Conservation (phyloP, 2,888 invertebrate genomes). For the Drosophila yooni region DNA sequence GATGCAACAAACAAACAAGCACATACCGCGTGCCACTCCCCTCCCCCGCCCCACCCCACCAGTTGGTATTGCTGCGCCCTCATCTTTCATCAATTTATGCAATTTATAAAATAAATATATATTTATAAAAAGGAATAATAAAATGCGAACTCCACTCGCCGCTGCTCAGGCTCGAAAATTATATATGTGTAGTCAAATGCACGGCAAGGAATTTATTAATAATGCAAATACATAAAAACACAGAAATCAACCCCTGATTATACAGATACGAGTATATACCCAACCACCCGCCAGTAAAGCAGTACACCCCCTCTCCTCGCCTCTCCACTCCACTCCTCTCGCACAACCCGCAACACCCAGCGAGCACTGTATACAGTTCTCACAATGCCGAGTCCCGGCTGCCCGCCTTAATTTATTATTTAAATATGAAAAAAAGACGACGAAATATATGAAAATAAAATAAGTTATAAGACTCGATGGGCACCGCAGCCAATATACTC, state of each 20-base stretch:
- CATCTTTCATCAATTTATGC: slow-evolving; percentile 77
- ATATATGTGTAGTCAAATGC: slow-evolving; percentile 63
- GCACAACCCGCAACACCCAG: slow-evolving; percentile 2
- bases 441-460: slow-evolving; percentile 65
- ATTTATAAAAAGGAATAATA: slow-evolving; percentile 45
- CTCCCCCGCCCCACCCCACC: background rate
- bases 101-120: slow-evolving; percentile 80
- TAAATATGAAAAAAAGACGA: slow-evolving; percentile 72
- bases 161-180: slow-evolving; percentile 33
- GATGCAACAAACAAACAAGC: slow-evolving; percentile 31
- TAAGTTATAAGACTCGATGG: slow-evolving; percentile 2
- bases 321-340: background rate
- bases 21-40: slow-evolving; percentile 19
- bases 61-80: slow-evolving; percentile 34
- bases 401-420: slow-evolving; percentile 79
- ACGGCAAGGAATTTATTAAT: slow-evolving; percentile 79
- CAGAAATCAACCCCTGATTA: slow-evolving; percentile 80
- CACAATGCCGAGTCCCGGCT: slow-evolving; percentile 56
- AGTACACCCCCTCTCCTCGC: background rate
- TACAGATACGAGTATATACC: slow-evolving; percentile 67
- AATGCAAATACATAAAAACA: slow-evolving; percentile 81
- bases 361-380: slow-evolving; percentile 18
- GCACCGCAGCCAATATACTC: slow-evolving; percentile 43
- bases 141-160: slow-evolving; percentile 24
- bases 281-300: background rate